phyloP scores from a whole-genome alignment of 2,888 invertebrate genomes.

The Gnatocerus cornutus region DNA sequence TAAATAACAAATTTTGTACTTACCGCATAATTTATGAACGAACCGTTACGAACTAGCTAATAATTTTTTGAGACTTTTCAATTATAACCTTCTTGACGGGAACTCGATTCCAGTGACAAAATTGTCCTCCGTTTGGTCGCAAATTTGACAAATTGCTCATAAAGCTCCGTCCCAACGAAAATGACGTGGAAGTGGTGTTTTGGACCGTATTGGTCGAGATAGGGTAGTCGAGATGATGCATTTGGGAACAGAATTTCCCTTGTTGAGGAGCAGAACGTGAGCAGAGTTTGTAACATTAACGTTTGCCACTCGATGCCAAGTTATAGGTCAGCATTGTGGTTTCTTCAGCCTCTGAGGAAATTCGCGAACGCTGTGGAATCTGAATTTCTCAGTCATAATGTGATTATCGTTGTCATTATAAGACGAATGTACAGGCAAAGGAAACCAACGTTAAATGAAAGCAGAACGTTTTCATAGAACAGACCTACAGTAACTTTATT shows the following conservation, averaged over 20 bases:
- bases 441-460: constrained; percentile 10
- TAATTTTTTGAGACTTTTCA: too few relatives aligned
- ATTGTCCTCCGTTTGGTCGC: constrained; percentile 17
- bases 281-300: constrained; percentile 44
- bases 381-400: constrained; percentile 25
- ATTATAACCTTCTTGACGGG: neutral
- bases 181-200: constrained; percentile 33
- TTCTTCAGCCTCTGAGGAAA: constrained; percentile 26
- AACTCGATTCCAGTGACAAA: constrained; percentile 18
- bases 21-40: too few relatives aligned
- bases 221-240: constrained; percentile 44
- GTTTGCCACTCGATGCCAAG: constrained; percentile 38
- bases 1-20: too few relatives aligned
- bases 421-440: constrained; percentile 12
- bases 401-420: constrained; percentile 25
- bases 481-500: constrained; percentile 30
- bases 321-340: constrained; percentile 40
- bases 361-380: constrained; percentile 31
- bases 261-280: constrained; percentile 45
- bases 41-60: too few relatives aligned
- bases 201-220: constrained; percentile 30
- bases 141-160: constrained; percentile 44
- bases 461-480: constrained; percentile 27
- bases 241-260: constrained; percentile 45
- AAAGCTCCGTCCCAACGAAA: constrained; percentile 36